These are phyloP conservation scores for Phyto melanocephala DNA, from an alignment of 2,888 invertebrate species.

Conservation along the genomic window DNA sequence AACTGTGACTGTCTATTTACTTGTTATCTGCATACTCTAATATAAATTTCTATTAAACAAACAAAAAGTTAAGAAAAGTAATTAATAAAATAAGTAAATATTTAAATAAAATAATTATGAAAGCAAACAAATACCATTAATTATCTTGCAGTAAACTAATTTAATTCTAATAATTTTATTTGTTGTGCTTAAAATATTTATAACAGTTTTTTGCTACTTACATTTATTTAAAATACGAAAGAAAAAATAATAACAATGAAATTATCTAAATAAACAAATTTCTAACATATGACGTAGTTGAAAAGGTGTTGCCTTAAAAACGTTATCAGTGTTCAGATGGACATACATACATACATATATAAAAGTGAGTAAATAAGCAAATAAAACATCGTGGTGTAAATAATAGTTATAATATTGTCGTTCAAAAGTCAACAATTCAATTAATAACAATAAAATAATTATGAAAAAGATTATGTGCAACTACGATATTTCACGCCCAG, in stretches of 20 bases:
- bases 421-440: background rate
- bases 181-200: no score
- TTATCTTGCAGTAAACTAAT: no score
- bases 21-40: no score
- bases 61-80: no score
- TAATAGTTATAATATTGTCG: background rate
- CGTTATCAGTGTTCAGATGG: no score
- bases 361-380: background rate
- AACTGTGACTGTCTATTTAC: no score
- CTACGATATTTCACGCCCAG: constrained; percentile 18
- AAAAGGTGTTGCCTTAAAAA: background rate
- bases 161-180: no score
- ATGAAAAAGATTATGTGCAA: background rate
- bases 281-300: constrained; percentile 14
- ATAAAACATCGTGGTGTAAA: background rate
- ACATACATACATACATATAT: background rate
- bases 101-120: no score
- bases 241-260: no score
- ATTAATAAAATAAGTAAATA: no score
- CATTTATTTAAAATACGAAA: background rate
- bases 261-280: background rate
- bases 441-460: constrained; percentile 16
- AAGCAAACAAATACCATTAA: no score
- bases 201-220: background rate
- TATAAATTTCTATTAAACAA: no score